phyloP scores from a whole-genome alignment of 2,113 vertebrate species.

The Rhagologus leucostigma region DNA sequence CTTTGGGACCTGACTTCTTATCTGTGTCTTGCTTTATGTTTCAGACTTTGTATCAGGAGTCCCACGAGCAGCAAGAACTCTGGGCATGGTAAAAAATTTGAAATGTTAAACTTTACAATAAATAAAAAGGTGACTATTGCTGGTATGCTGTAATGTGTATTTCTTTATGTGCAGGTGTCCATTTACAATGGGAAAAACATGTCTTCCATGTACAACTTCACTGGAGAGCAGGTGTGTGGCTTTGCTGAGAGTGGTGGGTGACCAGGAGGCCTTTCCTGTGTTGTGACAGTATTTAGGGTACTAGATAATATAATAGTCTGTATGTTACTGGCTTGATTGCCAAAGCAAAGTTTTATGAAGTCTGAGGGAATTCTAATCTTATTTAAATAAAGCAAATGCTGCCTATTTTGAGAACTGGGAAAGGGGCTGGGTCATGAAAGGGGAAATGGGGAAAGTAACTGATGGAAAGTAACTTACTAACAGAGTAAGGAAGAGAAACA shows the following conservation, averaged over 20 bases:
- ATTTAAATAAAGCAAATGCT: background rate
- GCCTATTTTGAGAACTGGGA: background rate
- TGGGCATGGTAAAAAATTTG: constrained; percentile 86
- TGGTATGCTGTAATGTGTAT: background rate
- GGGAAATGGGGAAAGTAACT: background rate
- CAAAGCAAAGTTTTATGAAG: background rate
- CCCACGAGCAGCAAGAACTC: constrained; percentile 90
- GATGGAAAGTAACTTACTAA: background rate
- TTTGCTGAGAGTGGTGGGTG: background rate
- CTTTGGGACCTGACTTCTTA: background rate
- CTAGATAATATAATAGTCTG: background rate
- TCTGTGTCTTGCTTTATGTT: background rate
- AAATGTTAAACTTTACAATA: background rate
- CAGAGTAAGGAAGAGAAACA: background rate
- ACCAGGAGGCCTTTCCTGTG: background rate
- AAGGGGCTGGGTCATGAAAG: background rate
- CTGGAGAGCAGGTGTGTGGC: constrained; percentile 86
- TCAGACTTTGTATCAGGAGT: constrained; percentile 94
- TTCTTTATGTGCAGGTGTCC: constrained; percentile 81
- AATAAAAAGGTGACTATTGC: background rate
- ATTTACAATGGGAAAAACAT: constrained; percentile 90
- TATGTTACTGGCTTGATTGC: background rate
- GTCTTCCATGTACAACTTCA: constrained; percentile 92
- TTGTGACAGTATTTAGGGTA: background rate
- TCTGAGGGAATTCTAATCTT: background rate